phyloP scores from a whole-genome alignment of 2,113 vertebrate species.

The Apeltes quadracus region DNA sequence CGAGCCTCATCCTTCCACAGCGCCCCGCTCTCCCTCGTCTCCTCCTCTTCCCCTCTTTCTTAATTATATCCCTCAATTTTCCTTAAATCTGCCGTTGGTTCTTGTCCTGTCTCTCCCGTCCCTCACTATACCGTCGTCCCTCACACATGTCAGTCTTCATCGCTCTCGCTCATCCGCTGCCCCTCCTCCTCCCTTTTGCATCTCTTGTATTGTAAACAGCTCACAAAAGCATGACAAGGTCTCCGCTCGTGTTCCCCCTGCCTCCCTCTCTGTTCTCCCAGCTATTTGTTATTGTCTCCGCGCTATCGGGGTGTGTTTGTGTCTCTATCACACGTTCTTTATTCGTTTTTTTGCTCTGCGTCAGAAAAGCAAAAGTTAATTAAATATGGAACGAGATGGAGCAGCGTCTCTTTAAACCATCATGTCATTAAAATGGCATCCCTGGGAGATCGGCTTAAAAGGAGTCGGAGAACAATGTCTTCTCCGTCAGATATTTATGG shows the following conservation, averaged over 20 bases:
- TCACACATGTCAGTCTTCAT: slow-evolving; percentile 2
- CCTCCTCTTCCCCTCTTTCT: slow-evolving; percentile 11
- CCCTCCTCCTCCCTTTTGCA: slow-evolving; percentile 52
- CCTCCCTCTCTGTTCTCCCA: slow-evolving; percentile 84
- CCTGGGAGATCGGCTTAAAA: slow-evolving; percentile 96
- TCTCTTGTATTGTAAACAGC: slow-evolving; percentile 81
- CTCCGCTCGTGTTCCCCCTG: slow-evolving; percentile 87
- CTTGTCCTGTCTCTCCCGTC: not conserved
- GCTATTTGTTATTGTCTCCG: slow-evolving; percentile 96
- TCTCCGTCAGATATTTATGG: slow-evolving; percentile 99
- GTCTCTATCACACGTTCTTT: slow-evolving; percentile 77
- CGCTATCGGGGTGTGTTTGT: slow-evolving; percentile 88
- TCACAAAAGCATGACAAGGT: slow-evolving; percentile 91
- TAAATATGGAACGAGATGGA: slow-evolving; percentile 99
- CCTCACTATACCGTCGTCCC: slow-evolving; percentile 3
- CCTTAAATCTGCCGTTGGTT: not conserved
- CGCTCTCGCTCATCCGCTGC: slow-evolving; percentile 48
- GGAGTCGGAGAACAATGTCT: slow-evolving; percentile 96
- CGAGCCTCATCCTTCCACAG: slow-evolving; percentile 18
- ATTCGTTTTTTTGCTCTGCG: slow-evolving; percentile 72
- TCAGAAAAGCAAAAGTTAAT: slow-evolving; percentile 99
- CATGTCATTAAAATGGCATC: slow-evolving; percentile 99
- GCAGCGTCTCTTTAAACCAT: slow-evolving; percentile 99
- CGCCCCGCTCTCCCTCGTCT: not conserved
- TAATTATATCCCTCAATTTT: slow-evolving; percentile 16